Conservation (phyloP, 1,140 invertebrate genomes). For the Caerostris extrusa region DNA sequence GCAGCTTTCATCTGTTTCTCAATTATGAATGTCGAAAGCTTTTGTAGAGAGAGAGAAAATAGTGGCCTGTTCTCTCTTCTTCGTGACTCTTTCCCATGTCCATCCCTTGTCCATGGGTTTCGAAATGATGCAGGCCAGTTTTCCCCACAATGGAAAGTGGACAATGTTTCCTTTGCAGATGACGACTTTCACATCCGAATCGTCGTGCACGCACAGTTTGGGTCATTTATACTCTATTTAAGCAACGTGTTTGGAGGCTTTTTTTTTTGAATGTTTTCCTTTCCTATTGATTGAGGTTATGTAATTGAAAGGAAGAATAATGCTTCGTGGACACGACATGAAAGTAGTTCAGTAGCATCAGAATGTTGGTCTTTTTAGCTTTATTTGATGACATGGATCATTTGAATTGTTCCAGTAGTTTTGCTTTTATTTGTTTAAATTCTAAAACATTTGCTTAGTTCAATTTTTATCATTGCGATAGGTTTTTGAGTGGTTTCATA, state of each 20-base stretch:
- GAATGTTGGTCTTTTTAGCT: background rate
- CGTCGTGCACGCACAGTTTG: slow-evolving; percentile 17
- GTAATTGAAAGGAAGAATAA: background rate
- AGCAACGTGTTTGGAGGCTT: background rate
- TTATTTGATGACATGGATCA: too few relatives aligned
- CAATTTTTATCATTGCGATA: too few relatives aligned
- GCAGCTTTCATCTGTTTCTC: background rate
- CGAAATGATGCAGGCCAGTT: background rate
- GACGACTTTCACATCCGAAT: background rate
- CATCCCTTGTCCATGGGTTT: background rate
- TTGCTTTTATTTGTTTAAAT: too few relatives aligned
- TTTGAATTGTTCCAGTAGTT: too few relatives aligned
- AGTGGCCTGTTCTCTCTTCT: background rate
- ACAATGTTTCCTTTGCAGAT: slow-evolving; percentile 24
- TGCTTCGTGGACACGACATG: background rate
- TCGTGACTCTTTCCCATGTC: slow-evolving; percentile 13
- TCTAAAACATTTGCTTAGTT: too few relatives aligned
- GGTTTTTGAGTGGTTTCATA: too few relatives aligned
- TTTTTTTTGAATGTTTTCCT: background rate
- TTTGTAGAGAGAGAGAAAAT: background rate
- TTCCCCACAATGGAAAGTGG: background rate
- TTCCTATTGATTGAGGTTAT: background rate
- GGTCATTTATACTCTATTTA: slow-evolving; percentile 25
- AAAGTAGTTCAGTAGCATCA: background rate
- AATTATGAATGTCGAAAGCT: slow-evolving; percentile 26